phyloP scores from a whole-genome alignment of 2,888 invertebrate genomes.

The Actias luna region DNA sequence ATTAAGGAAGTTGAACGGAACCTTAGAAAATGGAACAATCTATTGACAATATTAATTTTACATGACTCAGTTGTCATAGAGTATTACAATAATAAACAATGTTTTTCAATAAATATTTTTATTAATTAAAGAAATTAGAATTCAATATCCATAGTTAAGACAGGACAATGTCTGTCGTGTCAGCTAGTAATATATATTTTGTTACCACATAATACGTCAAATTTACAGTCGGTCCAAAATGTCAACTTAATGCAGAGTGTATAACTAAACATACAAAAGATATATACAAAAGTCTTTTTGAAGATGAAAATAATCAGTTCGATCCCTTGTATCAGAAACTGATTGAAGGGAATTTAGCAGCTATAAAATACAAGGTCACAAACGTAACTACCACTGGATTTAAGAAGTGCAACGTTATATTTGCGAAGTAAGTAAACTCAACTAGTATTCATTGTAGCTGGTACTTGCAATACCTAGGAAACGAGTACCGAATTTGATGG shows the following conservation, averaged over 20 bases:
- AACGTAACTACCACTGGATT: constrained; percentile 7
- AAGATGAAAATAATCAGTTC: not conserved
- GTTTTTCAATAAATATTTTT: too few relatives aligned
- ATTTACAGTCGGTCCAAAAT: not conserved
- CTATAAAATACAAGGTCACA: constrained; percentile 12
- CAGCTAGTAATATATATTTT: too few relatives aligned
- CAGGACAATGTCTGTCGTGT: too few relatives aligned
- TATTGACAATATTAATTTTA: too few relatives aligned
- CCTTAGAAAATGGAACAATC: too few relatives aligned
- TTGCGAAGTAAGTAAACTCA: not conserved
- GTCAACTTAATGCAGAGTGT: not conserved
- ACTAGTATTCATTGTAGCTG: not conserved
- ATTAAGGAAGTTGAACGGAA: too few relatives aligned
- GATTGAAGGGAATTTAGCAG: constrained; percentile 8
- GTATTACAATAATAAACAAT: too few relatives aligned
- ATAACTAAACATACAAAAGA: not conserved
- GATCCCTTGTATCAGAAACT: constrained; percentile 12
- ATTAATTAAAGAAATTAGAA: too few relatives aligned
- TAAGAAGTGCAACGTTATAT: not conserved
- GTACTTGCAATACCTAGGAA: too few relatives aligned
- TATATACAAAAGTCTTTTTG: not conserved
- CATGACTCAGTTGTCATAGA: too few relatives aligned
- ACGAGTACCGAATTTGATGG: too few relatives aligned
- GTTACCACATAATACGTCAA: not conserved
- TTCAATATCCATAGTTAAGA: too few relatives aligned